These are phyloP conservation scores for Tachysurus fulvidraco DNA, from an alignment of 2,113 vertebrate species.

Conservation along the genomic window DNA sequence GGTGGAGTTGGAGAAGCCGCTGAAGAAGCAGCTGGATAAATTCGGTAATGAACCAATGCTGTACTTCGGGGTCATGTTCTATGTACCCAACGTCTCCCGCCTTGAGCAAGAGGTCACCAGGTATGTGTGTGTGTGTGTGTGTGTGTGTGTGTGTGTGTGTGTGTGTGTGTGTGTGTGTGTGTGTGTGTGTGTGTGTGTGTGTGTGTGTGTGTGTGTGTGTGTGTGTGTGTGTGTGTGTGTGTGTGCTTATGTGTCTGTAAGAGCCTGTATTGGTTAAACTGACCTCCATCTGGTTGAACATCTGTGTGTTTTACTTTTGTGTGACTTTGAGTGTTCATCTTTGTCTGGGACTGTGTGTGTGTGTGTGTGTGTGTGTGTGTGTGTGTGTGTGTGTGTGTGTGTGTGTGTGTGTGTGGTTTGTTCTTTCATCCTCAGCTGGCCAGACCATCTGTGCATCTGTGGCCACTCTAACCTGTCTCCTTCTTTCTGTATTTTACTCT, in stretches of 20 bases:
- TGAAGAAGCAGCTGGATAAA: slow-evolving; percentile 99
- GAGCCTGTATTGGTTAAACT: not conserved
- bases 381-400: slow-evolving; percentile 22
- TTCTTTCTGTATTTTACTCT: slow-evolving; percentile 44
- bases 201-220: slow-evolving; percentile 44
- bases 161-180: not conserved
- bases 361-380: not conserved
- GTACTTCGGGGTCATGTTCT: slow-evolving; percentile 98
- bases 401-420: slow-evolving; percentile 37
- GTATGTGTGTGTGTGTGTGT: slow-evolving; percentile 58
- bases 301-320: slow-evolving; percentile 22
- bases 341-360: not conserved
- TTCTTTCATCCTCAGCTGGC: slow-evolving; percentile 23
- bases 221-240: slow-evolving; percentile 10
- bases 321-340: not conserved
- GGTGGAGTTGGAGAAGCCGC: slow-evolving; percentile 96
- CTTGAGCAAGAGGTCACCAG: slow-evolving; percentile 93
- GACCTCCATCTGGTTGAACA: slow-evolving; percentile 19
- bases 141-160: slow-evolving; percentile 26
- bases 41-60: slow-evolving; percentile 93
- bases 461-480: slow-evolving; percentile 76
- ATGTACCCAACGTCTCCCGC: slow-evolving; percentile 88
- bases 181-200: slow-evolving; percentile 52
- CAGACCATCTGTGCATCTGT: slow-evolving; percentile 25
- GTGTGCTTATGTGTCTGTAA: not conserved